These are phyloP conservation scores for Aphodius granarius DNA, from an alignment of 2,888 invertebrate genomes.

Conservation along the genomic window DNA sequence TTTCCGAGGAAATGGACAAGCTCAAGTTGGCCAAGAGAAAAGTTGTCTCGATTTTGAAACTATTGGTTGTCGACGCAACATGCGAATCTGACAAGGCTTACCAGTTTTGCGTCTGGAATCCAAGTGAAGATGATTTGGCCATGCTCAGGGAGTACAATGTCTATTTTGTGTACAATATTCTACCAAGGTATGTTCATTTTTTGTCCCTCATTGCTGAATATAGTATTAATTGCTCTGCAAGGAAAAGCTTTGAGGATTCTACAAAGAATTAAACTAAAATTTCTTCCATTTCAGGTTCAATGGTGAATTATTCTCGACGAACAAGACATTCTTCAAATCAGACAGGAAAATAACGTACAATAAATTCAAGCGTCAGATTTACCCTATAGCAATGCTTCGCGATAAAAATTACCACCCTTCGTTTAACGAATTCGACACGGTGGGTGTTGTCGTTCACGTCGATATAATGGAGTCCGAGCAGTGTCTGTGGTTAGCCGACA, in stretches of 20 bases:
- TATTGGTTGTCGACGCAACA: constrained; percentile 53
- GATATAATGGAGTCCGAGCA: constrained; percentile 58
- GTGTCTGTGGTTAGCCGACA: constrained; percentile 63
- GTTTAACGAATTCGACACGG: constrained; percentile 74
- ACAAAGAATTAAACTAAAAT: too few relatives aligned
- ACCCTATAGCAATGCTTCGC: constrained; percentile 55
- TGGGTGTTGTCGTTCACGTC: constrained; percentile 66
- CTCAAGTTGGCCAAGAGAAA: constrained; percentile 42
- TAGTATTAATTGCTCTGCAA: too few relatives aligned
- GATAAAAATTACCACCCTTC: constrained; percentile 49
- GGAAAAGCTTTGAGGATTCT: too few relatives aligned
- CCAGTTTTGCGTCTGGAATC: constrained; percentile 70
- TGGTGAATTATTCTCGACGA: constrained; percentile 40
- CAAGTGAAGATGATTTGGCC: constrained; percentile 61
- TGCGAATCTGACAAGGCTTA: constrained; percentile 13
- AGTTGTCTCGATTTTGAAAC: constrained; percentile 53
- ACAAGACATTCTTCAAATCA: constrained; percentile 40
- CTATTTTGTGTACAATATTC: constrained; percentile 65
- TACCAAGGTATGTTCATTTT: constrained; percentile 47
- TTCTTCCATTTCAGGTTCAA: constrained; percentile 37
- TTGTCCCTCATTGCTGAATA: constrained; percentile 15
- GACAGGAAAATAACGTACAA: constrained; percentile 24
- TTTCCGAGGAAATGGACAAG: constrained; percentile 37
- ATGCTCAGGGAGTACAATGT: constrained; percentile 64
- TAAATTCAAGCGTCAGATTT: constrained; percentile 41